Percentiles rank a stretch among this genome's conserved stretches.
Conservation (phyloP, 1,140 invertebrate species). For the Oscheius sp. region DNA sequence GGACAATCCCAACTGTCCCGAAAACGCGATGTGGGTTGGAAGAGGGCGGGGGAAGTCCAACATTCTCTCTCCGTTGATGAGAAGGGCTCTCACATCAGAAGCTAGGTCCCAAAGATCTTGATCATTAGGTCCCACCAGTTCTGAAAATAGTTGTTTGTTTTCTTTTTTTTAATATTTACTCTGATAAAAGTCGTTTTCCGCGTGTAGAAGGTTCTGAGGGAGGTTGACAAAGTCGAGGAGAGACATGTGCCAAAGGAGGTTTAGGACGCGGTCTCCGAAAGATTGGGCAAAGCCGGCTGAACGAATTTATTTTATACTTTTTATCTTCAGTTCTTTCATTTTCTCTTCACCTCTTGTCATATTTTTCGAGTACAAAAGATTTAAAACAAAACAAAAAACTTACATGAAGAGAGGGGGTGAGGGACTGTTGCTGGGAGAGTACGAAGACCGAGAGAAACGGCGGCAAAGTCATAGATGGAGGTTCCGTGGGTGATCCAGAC, state of each 20-base stretch:
- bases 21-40: constrained; percentile 52
- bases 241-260: constrained; percentile 57
- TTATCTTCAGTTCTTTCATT: no score
- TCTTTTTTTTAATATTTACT: background rate
- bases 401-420: constrained; percentile 56
- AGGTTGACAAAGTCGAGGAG: constrained; percentile 58
- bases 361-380: no score
- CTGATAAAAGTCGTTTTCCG: constrained; percentile 54
- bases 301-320: background rate
- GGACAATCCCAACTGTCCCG: constrained; percentile 52
- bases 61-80: constrained; percentile 58
- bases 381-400: no score
- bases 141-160: constrained; percentile 13
- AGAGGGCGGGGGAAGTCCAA: constrained; percentile 59
- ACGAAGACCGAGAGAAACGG: constrained; percentile 49
- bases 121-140: background rate
- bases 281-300: constrained; percentile 33
- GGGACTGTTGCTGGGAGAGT: constrained; percentile 57
- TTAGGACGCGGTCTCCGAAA: constrained; percentile 47
- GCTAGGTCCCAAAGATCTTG: constrained; percentile 54
- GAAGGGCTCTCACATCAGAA: constrained; percentile 45
- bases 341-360: no score
- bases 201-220: constrained; percentile 53
- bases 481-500: constrained; percentile 60
- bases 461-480: constrained; percentile 58